These are phyloP conservation scores for Xiphophorus maculatus DNA, from an alignment of 2,113 vertebrate genomes.

Conservation along the genomic window DNA sequence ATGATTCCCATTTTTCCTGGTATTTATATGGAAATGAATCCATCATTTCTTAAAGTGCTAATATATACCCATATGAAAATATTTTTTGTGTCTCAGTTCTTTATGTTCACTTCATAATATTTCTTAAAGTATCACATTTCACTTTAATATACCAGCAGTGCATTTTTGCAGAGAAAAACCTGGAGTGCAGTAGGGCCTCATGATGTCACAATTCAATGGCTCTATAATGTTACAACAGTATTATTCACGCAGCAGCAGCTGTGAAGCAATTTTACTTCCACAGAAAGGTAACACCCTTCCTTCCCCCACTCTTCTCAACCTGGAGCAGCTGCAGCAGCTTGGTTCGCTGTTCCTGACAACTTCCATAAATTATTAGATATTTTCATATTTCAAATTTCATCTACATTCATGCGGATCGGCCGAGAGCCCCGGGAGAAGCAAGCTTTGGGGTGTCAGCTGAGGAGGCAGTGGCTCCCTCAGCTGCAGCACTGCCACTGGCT, in stretches of 20 bases:
- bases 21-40: too few relatives aligned
- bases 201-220: background rate
- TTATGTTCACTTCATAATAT: too few relatives aligned
- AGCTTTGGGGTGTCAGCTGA: conserved; percentile 90
- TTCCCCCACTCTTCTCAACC: conserved; percentile 9
- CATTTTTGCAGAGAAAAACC: background rate
- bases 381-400: conserved; percentile 99
- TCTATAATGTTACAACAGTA: conserved; percentile 29
- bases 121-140: background rate
- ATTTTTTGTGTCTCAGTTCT: background rate
- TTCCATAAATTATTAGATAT: conserved; percentile 99
- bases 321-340: conserved; percentile 84
- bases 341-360: conserved; percentile 92
- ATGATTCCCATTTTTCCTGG: too few relatives aligned
- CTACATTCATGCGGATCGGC: conserved; percentile 97
- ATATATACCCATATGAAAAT: background rate
- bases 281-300: conserved; percentile 47
- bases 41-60: background rate
- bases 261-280: conserved; percentile 55
- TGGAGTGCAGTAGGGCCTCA: background rate
- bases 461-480: conserved; percentile 84
- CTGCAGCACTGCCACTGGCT: conserved; percentile 84
- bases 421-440: conserved; percentile 76
- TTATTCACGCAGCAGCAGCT: conserved; percentile 71
- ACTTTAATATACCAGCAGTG: background rate